A percentile compares a stretch with the other conserved stretches of the same genome.
phyloP scores from a whole-genome alignment of 2,888 invertebrate species.

The Heteropelma amictum region DNA sequence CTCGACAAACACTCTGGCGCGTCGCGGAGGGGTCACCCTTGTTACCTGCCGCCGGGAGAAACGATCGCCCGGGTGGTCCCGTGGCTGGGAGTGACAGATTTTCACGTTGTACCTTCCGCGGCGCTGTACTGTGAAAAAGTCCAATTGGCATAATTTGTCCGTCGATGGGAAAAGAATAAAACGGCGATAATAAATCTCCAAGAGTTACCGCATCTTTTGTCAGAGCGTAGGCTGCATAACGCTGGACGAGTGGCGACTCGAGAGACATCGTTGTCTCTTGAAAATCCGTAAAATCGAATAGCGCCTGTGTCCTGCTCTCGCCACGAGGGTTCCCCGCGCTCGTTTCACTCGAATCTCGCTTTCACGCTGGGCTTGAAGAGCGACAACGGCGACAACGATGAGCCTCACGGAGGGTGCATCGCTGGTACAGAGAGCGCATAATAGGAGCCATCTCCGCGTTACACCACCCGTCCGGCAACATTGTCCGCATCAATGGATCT shows the following conservation, averaged over 20 bases:
- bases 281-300: constrained; percentile 51
- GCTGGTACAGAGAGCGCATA: not conserved
- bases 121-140: not conserved
- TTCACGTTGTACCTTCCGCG: too few relatives aligned
- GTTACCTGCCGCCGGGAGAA: constrained; percentile 22
- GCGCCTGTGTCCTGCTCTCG: too few relatives aligned
- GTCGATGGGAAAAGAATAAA: not conserved
- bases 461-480: constrained; percentile 28
- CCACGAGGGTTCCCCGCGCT: not conserved
- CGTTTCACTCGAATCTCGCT: constrained; percentile 36
- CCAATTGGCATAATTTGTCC: not conserved
- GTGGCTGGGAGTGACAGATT: constrained; percentile 1
- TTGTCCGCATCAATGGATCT: constrained; percentile 56
- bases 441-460: not conserved
- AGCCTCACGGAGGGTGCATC: constrained; percentile 3
- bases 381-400: constrained; percentile 37
- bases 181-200: constrained; percentile 19
- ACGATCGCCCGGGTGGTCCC: constrained; percentile 3
- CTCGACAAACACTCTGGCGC: too few relatives aligned
- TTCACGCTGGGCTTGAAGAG: constrained; percentile 31
- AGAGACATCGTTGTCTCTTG: constrained; percentile 21
- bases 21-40: too few relatives aligned
- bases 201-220: not conserved
- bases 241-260: constrained; percentile 7
- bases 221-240: not conserved